Conservation (phyloP, 2,888 invertebrate genomes). For the Erynnis tages region DNA sequence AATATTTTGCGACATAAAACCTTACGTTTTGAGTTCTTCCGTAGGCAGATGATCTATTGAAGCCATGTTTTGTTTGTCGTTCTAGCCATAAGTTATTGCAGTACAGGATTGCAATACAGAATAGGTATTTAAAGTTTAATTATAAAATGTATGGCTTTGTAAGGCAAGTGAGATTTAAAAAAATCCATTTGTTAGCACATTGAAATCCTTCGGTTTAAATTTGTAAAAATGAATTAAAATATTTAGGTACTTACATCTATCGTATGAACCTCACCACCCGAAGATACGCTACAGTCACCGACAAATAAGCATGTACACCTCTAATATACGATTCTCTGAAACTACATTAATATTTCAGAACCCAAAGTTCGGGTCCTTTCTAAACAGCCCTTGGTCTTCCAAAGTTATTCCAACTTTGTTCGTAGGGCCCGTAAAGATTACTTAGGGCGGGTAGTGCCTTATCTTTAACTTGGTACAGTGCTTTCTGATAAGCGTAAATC, state of each 20-base stretch:
- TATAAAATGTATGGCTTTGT: too few species aligned
- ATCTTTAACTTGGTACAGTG: slow-evolving; percentile 60
- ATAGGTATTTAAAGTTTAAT: too few species aligned
- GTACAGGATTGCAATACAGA: too few species aligned
- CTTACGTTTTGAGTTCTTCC: too few species aligned
- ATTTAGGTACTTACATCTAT: not conserved
- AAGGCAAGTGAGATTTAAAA: too few species aligned
- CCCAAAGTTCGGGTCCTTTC: slow-evolving; percentile 75
- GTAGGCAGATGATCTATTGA: too few species aligned
- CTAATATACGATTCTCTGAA: slow-evolving; percentile 77
- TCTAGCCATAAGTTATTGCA: too few species aligned
- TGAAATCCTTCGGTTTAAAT: too few species aligned
- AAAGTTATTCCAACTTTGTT: slow-evolving; percentile 80
- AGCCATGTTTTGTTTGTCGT: too few species aligned
- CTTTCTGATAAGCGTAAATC: slow-evolving; percentile 37
- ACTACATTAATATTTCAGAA: slow-evolving; percentile 81
- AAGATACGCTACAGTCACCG: slow-evolving; percentile 1
- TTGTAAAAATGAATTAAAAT: not conserved
- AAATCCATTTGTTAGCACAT: too few species aligned
- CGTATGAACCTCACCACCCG: not conserved
- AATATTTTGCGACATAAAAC: too few species aligned
- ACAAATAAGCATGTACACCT: slow-evolving; percentile 44
- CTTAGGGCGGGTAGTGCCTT: slow-evolving; percentile 62
- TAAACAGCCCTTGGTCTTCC: slow-evolving; percentile 81
- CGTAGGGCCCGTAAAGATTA: slow-evolving; percentile 70